Evolutionary conservation across 2,113 vertebrate species (phyloP), one percentile per base, ranked within the genome.

Genomic region (Todiramphus saurophagus): DNA sequence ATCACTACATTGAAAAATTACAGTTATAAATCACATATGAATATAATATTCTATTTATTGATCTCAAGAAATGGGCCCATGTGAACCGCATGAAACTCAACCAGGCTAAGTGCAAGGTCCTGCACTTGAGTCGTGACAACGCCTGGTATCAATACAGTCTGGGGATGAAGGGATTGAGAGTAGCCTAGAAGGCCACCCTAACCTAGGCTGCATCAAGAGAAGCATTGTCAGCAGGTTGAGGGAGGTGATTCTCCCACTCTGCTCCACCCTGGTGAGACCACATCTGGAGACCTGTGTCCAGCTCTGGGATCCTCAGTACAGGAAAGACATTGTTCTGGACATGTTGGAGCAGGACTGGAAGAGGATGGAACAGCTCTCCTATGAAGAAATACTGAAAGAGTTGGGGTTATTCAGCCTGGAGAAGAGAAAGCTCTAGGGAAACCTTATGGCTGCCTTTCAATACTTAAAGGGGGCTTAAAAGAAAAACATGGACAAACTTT

Each of bases 261-360:
- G 2, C 48, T 41, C 11, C 8, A 8, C 9, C 48, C 8, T 63
- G 0, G 0, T 19, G 43, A 58, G 31, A 55, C 31, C 15, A 25
- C 24, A 25, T 15, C 39, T 44, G 44, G 11, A 50, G 37, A 46
- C 11, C 13, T 44, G 27, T 1, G 1, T 56, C 6, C 24, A 50
- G 9, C 14, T 80, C 28, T 50, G 17, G 27, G 5, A 7, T 27
- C 24, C 20, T 18, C 50, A 70, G 2, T 6, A 39, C 4, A 60
- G 33, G 21, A 21, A 79, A 11, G 11, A 39, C 16, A 14, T 9
- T 46, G 46, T 46, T 46, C 46, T 46, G 8, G 31, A 56, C 3
- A 25, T n/a, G 16, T 17, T 67, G 35, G 51, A 68, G 8, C 2
- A 2, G 4, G 39, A 50, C 12, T 27, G 70, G 14, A 64, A 23